These are phyloP conservation scores for Ornithorhynchus anatinus DNA, from an alignment of 2,113 vertebrate genomes.

Conservation along the genomic window DNA sequence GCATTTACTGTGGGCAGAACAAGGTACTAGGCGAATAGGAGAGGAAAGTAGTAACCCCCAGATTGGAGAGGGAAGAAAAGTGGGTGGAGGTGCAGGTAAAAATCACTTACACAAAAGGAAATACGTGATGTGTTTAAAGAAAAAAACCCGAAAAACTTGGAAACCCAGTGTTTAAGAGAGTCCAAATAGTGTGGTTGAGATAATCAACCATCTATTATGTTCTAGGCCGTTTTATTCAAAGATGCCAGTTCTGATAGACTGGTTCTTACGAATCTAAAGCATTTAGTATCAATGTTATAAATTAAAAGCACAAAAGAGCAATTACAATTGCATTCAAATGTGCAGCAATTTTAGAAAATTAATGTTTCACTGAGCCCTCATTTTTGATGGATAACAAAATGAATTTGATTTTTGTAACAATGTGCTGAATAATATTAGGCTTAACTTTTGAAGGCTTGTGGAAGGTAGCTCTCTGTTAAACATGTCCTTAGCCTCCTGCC, in stretches of 20 bases:
- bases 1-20: no score
- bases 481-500: no score
- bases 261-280: constrained; percentile 45
- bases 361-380: constrained; percentile 53
- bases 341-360: constrained; percentile 60
- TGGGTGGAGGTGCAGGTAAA: no score
- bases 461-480: no score
- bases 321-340: constrained; percentile 65
- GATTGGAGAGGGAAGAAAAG: not conserved
- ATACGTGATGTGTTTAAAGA: not conserved
- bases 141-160: no score
- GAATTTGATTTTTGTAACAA: constrained; percentile 27
- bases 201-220: not conserved
- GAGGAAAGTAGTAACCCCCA: no score
- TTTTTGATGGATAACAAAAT: constrained; percentile 50
- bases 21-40: no score
- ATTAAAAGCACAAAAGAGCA: constrained; percentile 61
- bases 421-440: constrained; percentile 12
- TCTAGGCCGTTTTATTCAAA: constrained; percentile 16
- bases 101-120: not conserved
- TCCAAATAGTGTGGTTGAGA: not conserved
- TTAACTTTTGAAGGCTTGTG: constrained; percentile 45
- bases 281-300: constrained; percentile 51
- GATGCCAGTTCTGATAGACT: constrained; percentile 24
- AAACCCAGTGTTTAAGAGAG: constrained; percentile 3